Evolutionary conservation across 2,113 vertebrate species (phyloP).

Genomic region (Oxygymnocypris stewartii): DNA sequence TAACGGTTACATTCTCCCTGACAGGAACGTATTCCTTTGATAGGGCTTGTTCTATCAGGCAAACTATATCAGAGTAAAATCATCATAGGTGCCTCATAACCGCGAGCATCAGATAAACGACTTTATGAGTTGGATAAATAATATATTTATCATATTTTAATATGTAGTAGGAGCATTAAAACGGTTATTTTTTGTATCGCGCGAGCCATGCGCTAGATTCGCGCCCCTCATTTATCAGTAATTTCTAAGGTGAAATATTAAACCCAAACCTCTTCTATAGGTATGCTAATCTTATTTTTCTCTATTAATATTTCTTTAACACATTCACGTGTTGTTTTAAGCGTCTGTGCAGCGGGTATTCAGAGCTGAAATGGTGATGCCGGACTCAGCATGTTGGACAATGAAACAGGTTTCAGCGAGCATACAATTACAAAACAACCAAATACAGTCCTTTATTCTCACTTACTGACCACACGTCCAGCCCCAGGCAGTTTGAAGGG

Average conservation of each 20-base stretch:
- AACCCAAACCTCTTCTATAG: not conserved
- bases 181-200: not conserved
- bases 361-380: conserved; percentile 37
- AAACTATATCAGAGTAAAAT: not conserved
- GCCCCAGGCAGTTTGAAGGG: not conserved
- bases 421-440: conserved; percentile 26
- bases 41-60: not conserved
- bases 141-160: not conserved
- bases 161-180: not conserved
- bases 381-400: conserved; percentile 44
- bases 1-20: conserved; percentile 6
- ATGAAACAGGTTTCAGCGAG: conserved; percentile 46
- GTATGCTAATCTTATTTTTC: not conserved
- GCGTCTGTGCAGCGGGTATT: not conserved
- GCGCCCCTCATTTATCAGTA: not conserved
- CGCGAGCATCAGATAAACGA: not conserved
- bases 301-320: not conserved
- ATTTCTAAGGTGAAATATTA: not conserved
- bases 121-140: not conserved
- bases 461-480: not conserved
- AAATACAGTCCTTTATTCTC: conserved; percentile 23
- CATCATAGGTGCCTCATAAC: not conserved
- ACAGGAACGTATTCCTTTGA: conserved; percentile 13
- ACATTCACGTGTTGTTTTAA: not conserved
- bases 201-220: conserved; percentile 2